Evolutionary conservation across 2,113 vertebrate species (phyloP), one percentile per base, ranked within the genome.

Genomic region (Bos indicus): DNA sequence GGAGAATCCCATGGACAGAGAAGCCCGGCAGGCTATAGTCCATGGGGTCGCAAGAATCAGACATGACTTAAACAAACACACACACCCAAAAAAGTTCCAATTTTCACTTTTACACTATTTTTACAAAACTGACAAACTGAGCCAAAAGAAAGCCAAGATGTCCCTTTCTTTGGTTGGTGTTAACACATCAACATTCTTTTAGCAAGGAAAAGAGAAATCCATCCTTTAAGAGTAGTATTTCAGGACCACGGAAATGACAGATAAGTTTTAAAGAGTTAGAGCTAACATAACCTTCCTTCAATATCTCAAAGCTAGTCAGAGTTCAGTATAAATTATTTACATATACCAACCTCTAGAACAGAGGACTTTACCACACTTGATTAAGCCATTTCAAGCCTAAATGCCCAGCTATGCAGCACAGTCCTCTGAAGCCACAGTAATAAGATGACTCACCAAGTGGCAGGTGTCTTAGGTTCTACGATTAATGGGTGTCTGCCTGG

Each of bases 361-460:
- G 52, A 92, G 56, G 21, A 87, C 54, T 96, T 67, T 94, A 62
- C 30, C 88, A 94, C 28, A 56, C 26, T 51, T 96, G 88, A 86
- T 78, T 64, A 85, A 74, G 57, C 51, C 87, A 89, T 82, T 89
- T 95, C 77, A 95, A 97, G 81, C 30, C 54, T 96, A 92, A 67
- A 77, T 94, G 86, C 36, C 62, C 81, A 81, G 87, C 43, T 94
- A 17, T 59, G n/a, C n/a, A 90, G 62, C 51, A 92, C 0, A 93
- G 84, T 19, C 52, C 64, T 97, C 64, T 60, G 51, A 96, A 71
- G 64, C 30, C 84, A 97, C 0, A 95, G 64, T 82, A 94, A 28
- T 46, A 96, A 89, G 56, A 96, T 67, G 78, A 98, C 94, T 98
- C 88, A 96, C 85, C 96, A 95, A 87, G 0, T 93, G 94, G 90